These are phyloP conservation scores for Tinamus major DNA, from an alignment of 2,797 vertebrate genomes.

Conservation along the genomic window DNA sequence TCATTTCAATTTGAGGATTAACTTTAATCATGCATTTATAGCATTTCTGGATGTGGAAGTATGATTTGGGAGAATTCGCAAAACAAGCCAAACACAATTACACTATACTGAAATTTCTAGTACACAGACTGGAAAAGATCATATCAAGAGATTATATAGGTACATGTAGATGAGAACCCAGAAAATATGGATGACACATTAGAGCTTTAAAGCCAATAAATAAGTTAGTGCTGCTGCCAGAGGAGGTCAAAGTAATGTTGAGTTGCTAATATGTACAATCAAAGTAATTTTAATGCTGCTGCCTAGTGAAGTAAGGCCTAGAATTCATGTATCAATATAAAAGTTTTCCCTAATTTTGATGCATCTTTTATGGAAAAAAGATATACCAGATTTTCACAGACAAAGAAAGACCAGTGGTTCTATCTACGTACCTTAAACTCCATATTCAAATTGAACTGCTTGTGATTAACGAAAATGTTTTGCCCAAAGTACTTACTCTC, in stretches of 20 bases:
- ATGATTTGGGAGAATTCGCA: neutral
- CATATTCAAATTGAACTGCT: neutral
- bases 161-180: neutral
- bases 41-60: neutral
- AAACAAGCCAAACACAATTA: neutral
- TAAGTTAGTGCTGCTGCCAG: neutral
- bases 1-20: slow-evolving; percentile 20
- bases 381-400: neutral
- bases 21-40: neutral
- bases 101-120: neutral
- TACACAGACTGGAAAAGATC: neutral
- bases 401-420: neutral
- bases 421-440: neutral
- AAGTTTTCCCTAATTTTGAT: neutral
- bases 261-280: neutral
- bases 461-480: neutral
- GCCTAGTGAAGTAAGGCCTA: neutral
- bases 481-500: neutral
- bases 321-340: neutral
- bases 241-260: neutral
- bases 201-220: neutral
- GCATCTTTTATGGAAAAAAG: neutral
- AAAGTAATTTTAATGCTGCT: neutral
- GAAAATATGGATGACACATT: neutral
- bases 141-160: neutral